These are phyloP conservation scores for Ligdia adustata DNA, from an alignment of 2,888 invertebrate genomes.

Conservation along the genomic window DNA sequence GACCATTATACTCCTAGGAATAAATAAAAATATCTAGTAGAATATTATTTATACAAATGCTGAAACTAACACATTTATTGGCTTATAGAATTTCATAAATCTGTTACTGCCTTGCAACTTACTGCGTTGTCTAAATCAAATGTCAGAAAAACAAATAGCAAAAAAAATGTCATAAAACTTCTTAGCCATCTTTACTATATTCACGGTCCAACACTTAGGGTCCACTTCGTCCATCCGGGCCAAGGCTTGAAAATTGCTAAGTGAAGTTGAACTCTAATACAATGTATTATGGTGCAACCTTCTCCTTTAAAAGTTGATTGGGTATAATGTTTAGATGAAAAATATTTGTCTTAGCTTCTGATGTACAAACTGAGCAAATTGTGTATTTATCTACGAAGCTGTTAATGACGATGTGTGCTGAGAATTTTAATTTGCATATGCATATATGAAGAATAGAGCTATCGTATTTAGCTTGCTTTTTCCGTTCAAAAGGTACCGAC, in stretches of 20 bases:
- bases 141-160: not conserved
- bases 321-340: conserved; percentile 9
- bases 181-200: not conserved
- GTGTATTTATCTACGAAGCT: conserved; percentile 11
- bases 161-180: not conserved
- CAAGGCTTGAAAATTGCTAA: not conserved
- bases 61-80: not conserved
- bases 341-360: conserved; percentile 20
- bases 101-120: no score
- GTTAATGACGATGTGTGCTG: conserved; percentile 10
- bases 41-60: not conserved
- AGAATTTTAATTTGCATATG: conserved; percentile 7
- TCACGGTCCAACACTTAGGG: not conserved
- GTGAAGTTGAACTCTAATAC: not conserved
- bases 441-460: not conserved
- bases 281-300: not conserved
- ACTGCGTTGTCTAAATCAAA: not conserved
- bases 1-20: no score
- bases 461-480: no score
- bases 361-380: conserved; percentile 6
- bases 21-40: not conserved
- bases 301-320: not conserved
- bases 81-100: no score
- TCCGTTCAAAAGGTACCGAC: no score
- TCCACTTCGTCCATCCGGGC: not conserved